A percentile compares a stretch with the other conserved stretches of the same genome.
Evolutionary conservation across 2,797 vertebrate species (phyloP).

Genomic region (Urosaurus nigricauda): DNA sequence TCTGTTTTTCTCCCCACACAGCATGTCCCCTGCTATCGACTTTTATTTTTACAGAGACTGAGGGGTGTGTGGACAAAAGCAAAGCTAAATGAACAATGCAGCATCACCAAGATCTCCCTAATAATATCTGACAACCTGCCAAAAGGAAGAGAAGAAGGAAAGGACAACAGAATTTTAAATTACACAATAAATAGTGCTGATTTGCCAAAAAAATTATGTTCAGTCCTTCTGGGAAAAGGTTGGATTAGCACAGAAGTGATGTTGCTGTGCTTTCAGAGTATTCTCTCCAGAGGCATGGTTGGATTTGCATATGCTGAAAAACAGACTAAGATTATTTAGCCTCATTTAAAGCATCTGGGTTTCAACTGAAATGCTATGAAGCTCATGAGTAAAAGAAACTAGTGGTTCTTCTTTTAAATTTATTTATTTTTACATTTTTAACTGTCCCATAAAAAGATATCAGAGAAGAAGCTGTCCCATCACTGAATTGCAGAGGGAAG

Average conservation of each 20-base stretch:
- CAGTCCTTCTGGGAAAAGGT: conserved; percentile 59
- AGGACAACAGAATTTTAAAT: conserved; percentile 64
- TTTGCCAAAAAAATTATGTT: conserved; percentile 55
- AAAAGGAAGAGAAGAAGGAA: conserved; percentile 68
- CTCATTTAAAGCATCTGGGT: conserved; percentile 55
- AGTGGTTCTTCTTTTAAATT: not conserved
- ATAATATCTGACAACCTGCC: conserved; percentile 73
- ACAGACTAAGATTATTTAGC: conserved; percentile 59
- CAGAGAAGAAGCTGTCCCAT: conserved; percentile 44
- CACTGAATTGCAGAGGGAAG: conserved; percentile 39
- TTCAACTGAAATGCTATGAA: conserved; percentile 60
- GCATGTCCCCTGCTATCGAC: not conserved
- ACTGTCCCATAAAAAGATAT: conserved; percentile 29
- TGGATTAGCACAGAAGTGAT: conserved; percentile 64
- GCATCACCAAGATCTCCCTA: conserved; percentile 62
- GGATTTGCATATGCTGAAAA: conserved; percentile 63
- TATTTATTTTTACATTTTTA: conserved; percentile 29
- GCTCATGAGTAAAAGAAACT: not conserved
- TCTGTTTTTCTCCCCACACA: not conserved
- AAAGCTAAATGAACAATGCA: conserved; percentile 69
- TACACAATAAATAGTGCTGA: conserved; percentile 58
- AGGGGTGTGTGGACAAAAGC: conserved; percentile 28
- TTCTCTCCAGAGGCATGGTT: conserved; percentile 57
- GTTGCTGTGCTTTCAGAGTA: conserved; percentile 57
- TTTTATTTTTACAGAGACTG: conserved; percentile 55